Evolutionary conservation across 2,797 vertebrate genomes (phyloP).

Genomic region (Trachops cirrhosus): DNA sequence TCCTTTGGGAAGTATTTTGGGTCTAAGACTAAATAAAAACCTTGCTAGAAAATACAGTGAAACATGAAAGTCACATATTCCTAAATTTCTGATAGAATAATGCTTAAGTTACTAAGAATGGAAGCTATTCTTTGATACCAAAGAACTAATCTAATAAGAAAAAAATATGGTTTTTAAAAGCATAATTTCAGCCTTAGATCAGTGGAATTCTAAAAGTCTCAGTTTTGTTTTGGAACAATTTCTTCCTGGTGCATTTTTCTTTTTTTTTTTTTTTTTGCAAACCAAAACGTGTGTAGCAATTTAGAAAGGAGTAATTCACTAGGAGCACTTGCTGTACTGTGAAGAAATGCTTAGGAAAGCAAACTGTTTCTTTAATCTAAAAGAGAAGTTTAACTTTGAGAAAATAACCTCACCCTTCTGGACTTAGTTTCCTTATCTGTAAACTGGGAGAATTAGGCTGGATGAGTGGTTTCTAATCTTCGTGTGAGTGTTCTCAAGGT

Average conservation of each 20-base stretch:
- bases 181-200: not conserved
- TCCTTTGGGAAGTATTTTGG: conserved; percentile 16
- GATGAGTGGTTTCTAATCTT: not conserved
- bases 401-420: not conserved
- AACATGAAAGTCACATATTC: conserved; percentile 8
- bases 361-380: not conserved
- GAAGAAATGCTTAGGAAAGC: not conserved
- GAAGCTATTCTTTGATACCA: not conserved
- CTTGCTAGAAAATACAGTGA: not conserved
- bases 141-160: not conserved
- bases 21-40: conserved; percentile 13
- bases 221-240: not conserved
- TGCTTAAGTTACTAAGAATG: not conserved
- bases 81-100: not conserved
- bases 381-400: not conserved
- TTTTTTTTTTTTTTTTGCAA: not conserved
- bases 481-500: not conserved
- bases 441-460: not conserved
- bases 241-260: not conserved
- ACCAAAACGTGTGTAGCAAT: not conserved
- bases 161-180: not conserved
- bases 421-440: not conserved
- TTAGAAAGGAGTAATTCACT: not conserved
- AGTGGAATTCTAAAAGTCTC: not conserved
- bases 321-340: not conserved